These are phyloP conservation scores for Tricholauxania praeusta DNA, from an alignment of 2,888 invertebrate genomes.

Conservation along the genomic window DNA sequence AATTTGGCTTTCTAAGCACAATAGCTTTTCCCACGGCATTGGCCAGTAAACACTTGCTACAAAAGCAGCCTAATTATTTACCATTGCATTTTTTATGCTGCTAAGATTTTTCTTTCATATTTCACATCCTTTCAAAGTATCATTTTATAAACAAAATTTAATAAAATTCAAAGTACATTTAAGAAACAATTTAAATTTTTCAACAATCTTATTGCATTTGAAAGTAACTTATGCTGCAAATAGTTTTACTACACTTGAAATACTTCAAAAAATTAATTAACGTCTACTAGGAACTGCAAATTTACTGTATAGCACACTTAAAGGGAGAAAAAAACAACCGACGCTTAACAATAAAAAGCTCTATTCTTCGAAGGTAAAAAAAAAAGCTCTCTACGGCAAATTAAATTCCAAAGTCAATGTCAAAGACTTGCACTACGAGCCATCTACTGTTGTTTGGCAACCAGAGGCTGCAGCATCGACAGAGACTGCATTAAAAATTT, in stretches of 20 bases:
- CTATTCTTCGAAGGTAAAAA: too few relatives aligned
- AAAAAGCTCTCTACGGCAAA: conserved; percentile 12
- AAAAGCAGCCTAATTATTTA: too few relatives aligned
- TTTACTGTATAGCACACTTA: conserved; percentile 10
- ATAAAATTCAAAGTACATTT: too few relatives aligned
- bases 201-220: too few relatives aligned
- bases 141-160: too few relatives aligned
- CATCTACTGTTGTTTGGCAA: conserved; percentile 5
- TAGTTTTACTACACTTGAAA: not conserved
- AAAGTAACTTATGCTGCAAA: not conserved
- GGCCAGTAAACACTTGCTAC: too few relatives aligned
- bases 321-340: not conserved
- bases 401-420: conserved; percentile 36
- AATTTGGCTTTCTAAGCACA: too few relatives aligned
- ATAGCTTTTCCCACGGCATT: too few relatives aligned
- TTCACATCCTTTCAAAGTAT: too few relatives aligned
- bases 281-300: conserved; percentile 5
- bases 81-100: too few relatives aligned
- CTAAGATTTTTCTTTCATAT: too few relatives aligned
- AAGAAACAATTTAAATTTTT: too few relatives aligned
- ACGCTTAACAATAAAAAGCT: not conserved
- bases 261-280: conserved; percentile 29
- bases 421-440: conserved; percentile 15
- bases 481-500: conserved; percentile 22
- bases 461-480: conserved; percentile 5